Conservation (phyloP, 2,113 vertebrate species). For the Heterotis niloticus region DNA sequence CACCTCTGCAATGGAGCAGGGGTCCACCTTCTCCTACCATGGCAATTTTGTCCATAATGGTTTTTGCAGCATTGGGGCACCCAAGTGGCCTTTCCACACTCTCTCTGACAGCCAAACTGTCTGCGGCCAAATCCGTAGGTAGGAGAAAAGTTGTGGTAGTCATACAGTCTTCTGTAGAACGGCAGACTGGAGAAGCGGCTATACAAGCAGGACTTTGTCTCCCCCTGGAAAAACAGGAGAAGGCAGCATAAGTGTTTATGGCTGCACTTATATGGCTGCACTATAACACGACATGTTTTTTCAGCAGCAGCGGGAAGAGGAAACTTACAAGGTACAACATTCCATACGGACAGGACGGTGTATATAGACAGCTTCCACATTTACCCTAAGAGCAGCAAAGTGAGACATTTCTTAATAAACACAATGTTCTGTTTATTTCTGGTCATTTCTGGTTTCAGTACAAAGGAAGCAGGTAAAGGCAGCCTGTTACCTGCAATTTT, state of each 20-base stretch:
- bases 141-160: background rate
- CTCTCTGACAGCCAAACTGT: conserved; percentile 60
- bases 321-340: conserved; percentile 56
- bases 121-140: background rate
- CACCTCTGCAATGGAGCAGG: background rate
- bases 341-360: conserved; percentile 56
- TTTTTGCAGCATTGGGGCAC: conserved; percentile 77
- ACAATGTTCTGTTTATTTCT: background rate
- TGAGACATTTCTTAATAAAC: background rate
- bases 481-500: conserved; percentile 42
- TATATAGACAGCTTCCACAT: conserved; percentile 58
- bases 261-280: too few species aligned
- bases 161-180: background rate
- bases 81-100: conserved; percentile 67
- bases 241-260: background rate
- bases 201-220: conserved; percentile 43
- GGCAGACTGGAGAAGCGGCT: background rate
- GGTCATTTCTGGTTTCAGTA: background rate
- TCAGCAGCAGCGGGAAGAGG: background rate
- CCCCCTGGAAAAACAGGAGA: conserved; percentile 50
- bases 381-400: conserved; percentile 43
- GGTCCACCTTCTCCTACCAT: conserved; percentile 60
- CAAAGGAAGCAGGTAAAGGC: background rate
- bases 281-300: background rate
- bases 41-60: conserved; percentile 81